Evolutionary conservation across 2,113 vertebrate genomes (phyloP).

Genomic region (Empidonax alnorum): DNA sequence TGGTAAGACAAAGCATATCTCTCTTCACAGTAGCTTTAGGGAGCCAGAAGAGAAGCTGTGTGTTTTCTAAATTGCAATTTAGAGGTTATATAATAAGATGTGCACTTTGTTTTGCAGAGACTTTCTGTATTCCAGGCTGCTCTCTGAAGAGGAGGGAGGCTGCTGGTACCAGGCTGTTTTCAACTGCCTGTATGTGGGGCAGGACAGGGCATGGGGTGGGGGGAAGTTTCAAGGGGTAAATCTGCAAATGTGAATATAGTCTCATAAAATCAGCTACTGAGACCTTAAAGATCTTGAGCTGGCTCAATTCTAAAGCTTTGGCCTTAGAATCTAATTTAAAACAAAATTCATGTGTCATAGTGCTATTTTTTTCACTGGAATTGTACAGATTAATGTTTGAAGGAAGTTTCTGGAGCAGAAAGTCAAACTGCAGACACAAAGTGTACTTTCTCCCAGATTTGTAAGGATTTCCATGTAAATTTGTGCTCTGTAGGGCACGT

Average conservation of each 20-base stretch:
- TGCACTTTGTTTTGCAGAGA: neutral
- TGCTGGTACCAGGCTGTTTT: neutral
- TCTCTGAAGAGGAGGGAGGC: neutral
- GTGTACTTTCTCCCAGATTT: neutral
- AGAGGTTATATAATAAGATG: neutral
- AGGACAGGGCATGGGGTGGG: neutral
- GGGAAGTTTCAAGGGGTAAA: neutral
- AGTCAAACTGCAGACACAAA: neutral
- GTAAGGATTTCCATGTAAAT: neutral
- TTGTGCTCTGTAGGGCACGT: neutral
- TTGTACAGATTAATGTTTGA: neutral
- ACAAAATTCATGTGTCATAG: neutral
- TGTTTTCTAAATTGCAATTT: neutral
- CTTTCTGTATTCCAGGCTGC: neutral
- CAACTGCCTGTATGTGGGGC: rapidly evolving
- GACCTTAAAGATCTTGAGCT: neutral
- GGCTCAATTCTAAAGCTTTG: neutral
- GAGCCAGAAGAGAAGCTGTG: neutral
- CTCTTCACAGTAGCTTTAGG: neutral
- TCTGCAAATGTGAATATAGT: neutral
- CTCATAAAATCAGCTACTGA: neutral
- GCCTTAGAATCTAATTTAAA: neutral
- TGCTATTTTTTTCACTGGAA: neutral
- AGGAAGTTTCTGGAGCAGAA: neutral
- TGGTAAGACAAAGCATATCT: neutral